Evolutionary conservation across 2,797 vertebrate genomes (phyloP).

Genomic region (Gymnocypris eckloni): DNA sequence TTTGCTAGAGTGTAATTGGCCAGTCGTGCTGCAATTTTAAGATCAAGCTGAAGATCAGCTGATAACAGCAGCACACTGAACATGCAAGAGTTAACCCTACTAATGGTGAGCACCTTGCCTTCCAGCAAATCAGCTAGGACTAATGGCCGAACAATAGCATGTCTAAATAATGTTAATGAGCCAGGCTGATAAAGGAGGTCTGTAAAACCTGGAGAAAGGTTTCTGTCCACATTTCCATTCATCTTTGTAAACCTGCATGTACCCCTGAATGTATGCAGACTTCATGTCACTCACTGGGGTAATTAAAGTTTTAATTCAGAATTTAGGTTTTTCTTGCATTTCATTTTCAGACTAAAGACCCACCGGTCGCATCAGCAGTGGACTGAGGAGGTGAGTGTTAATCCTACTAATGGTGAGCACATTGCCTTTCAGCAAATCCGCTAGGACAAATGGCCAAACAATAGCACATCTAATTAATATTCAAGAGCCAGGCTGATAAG

Average conservation of each 20-base stretch:
- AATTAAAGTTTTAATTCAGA: background rate
- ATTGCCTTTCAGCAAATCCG: background rate
- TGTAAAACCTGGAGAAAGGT: background rate
- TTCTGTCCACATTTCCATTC: background rate
- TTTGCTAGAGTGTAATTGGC: background rate
- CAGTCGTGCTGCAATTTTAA: no score
- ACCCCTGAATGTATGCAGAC: background rate
- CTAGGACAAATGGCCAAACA: background rate
- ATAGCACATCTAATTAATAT: background rate
- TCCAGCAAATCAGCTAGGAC: background rate
- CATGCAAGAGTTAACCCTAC: background rate
- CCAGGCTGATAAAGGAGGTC: background rate
- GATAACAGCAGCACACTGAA: background rate
- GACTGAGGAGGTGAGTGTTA: background rate
- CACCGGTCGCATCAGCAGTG: background rate
- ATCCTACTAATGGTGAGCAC: background rate
- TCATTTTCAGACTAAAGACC: background rate
- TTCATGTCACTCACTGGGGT: background rate
- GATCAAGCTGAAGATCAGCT: background rate
- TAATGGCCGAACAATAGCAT: background rate
- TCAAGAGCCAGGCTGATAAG: constrained; percentile 1
- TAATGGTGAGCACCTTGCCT: constrained; percentile 1
- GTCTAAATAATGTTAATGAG: background rate
- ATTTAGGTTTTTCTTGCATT: background rate
- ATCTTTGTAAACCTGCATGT: background rate